A percentile compares a stretch with the other conserved stretches of the same genome.
Evolutionary conservation across 2,888 invertebrate genomes (phyloP).

Genomic region (Tuta absoluta): DNA sequence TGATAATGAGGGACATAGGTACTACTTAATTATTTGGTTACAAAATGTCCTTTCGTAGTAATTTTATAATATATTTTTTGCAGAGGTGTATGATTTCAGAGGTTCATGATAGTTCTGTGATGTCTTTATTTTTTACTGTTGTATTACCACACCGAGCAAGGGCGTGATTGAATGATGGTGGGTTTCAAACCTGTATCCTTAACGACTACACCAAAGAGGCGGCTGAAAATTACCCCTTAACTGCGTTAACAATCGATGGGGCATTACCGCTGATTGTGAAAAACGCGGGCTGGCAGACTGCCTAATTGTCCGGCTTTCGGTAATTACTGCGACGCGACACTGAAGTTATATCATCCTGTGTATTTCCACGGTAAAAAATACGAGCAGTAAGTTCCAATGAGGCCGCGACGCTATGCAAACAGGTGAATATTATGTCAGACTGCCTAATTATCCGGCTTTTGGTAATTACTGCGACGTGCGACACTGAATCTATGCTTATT

Average conservation of each 20-base stretch:
- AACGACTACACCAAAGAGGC: background rate
- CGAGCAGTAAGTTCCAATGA: background rate
- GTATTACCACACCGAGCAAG: too few species aligned
- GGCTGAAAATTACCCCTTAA: slow-evolving; percentile 11
- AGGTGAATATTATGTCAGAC: too few species aligned
- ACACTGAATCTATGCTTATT: background rate
- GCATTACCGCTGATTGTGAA: slow-evolving; percentile 24
- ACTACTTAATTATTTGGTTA: too few species aligned
- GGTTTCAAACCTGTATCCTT: background rate
- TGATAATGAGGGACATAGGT: too few species aligned
- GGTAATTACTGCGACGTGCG: slow-evolving; percentile 29
- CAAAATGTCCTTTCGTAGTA: too few species aligned
- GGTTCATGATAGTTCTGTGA: too few species aligned
- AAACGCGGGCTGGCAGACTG: slow-evolving; percentile 27
- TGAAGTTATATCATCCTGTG: background rate
- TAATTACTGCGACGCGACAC: slow-evolving; percentile 29
- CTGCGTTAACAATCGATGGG: slow-evolving; percentile 16
- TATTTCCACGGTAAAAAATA: background rate
- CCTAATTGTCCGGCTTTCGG: slow-evolving; percentile 29
- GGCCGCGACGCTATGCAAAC: too few species aligned
- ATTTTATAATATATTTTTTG: too few species aligned
- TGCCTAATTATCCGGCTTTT: too few species aligned
- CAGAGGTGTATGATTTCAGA: too few species aligned
- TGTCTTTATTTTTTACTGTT: too few species aligned
- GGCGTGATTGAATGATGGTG: too few species aligned